Evolutionary conservation across 1,140 invertebrate species (phyloP).

Genomic region (Macrosteles quadrilineatus): DNA sequence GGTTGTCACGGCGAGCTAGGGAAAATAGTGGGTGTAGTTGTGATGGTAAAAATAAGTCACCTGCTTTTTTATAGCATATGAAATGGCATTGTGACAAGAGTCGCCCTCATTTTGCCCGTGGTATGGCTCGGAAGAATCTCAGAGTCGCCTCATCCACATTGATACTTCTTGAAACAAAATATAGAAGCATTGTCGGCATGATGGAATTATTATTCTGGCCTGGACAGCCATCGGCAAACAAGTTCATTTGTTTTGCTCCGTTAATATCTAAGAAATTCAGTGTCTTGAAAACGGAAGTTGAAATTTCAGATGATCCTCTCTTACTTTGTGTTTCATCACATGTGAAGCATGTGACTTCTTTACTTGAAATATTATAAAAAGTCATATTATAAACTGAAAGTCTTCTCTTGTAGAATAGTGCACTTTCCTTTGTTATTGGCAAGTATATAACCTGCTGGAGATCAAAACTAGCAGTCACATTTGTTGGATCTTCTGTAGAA

Average conservation of each 20-base stretch:
- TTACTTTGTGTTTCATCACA: not conserved
- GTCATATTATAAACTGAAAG: not conserved
- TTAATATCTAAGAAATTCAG: not conserved
- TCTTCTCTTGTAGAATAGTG: too few relatives aligned
- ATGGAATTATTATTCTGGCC: conserved; percentile 1
- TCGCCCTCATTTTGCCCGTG: conserved; percentile 6
- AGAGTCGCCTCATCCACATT: not conserved
- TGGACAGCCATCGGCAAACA: conserved; percentile 5
- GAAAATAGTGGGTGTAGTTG: not conserved
- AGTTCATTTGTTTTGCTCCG: not conserved
- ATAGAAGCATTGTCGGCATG: not conserved
- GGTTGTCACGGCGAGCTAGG: not conserved
- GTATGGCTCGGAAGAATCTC: not conserved
- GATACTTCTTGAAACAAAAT: not conserved
- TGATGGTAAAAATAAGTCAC: not conserved
- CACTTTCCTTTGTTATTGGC: too few relatives aligned
- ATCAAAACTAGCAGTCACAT: too few relatives aligned
- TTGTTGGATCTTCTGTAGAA: too few relatives aligned
- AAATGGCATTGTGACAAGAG: not conserved
- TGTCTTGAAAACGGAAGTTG: not conserved
- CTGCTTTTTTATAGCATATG: conserved; percentile 4
- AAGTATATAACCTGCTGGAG: too few relatives aligned
- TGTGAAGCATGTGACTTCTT: too few relatives aligned
- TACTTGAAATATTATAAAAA: not conserved
- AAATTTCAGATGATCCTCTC: not conserved